Evolutionary conservation across 2,113 vertebrate genomes (phyloP).

Genomic region (Oophaga pumilio): DNA sequence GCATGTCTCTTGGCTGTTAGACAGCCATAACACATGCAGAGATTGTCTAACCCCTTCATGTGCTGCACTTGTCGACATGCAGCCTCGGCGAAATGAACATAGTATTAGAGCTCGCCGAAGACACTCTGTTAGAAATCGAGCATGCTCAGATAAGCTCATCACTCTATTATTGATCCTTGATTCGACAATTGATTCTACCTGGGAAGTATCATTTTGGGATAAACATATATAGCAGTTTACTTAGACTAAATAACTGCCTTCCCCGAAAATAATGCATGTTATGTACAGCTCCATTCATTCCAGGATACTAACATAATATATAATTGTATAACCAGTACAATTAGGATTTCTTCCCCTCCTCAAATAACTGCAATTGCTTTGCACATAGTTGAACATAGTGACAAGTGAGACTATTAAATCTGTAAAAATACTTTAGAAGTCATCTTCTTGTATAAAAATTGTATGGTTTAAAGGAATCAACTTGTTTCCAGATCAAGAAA

Average conservation of each 20-base stretch:
- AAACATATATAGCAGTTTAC: background rate
- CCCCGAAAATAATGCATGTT: background rate
- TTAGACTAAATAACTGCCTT: background rate
- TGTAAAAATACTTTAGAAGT: background rate
- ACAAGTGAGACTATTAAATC: background rate
- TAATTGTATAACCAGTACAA: no score
- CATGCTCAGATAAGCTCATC: no score
- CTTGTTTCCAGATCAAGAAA: background rate
- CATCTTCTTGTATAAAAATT: background rate
- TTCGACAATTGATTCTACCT: no score
- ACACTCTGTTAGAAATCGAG: no score
- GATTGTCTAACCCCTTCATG: no score
- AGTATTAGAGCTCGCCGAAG: no score
- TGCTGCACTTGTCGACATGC: no score
- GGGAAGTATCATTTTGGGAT: background rate
- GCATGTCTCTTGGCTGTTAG: no score
- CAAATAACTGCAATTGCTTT: background rate
- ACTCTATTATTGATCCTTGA: no score
- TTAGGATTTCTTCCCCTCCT: no score
- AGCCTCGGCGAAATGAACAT: no score
- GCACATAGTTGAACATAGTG: background rate
- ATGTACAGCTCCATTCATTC: background rate
- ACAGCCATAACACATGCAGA: no score
- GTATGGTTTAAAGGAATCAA: background rate
- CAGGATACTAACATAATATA: background rate